Evolutionary conservation across 2,113 vertebrate genomes (phyloP).

Genomic region (Ornithorhynchus anatinus): DNA sequence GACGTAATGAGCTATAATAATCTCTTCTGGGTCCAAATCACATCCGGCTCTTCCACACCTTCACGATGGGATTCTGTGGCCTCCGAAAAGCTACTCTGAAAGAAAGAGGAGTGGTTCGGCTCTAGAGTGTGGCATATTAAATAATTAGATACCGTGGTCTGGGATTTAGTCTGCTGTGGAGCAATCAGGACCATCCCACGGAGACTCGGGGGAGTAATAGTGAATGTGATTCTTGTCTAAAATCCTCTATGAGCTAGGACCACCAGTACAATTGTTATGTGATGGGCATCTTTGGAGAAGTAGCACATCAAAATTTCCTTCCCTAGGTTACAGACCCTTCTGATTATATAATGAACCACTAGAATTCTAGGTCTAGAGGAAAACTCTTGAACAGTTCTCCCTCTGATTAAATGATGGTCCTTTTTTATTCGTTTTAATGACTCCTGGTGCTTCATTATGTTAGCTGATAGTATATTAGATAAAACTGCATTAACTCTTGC

Average conservation of each 20-base stretch:
- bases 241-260: too few species aligned
- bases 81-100: background rate
- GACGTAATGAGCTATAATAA: background rate
- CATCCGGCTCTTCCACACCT: background rate
- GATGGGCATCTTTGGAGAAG: too few species aligned
- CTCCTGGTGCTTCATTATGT: too few species aligned
- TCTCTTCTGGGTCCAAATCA: background rate
- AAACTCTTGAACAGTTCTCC: background rate
- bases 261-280: too few species aligned
- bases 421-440: background rate
- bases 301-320: too few species aligned
- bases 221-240: background rate
- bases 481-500: too few species aligned
- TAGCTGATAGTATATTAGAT: too few species aligned
- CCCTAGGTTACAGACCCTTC: too few species aligned
- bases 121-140: background rate
- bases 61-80: background rate
- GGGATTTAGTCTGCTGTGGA: background rate
- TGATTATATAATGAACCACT: background rate
- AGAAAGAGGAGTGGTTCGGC: background rate
- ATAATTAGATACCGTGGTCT: background rate
- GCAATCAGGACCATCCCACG: background rate
- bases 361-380: background rate
- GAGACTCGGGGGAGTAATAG: background rate
- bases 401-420: background rate